Conservation (phyloP, 2,113 vertebrate species). For the Cichladusa arquata region DNA sequence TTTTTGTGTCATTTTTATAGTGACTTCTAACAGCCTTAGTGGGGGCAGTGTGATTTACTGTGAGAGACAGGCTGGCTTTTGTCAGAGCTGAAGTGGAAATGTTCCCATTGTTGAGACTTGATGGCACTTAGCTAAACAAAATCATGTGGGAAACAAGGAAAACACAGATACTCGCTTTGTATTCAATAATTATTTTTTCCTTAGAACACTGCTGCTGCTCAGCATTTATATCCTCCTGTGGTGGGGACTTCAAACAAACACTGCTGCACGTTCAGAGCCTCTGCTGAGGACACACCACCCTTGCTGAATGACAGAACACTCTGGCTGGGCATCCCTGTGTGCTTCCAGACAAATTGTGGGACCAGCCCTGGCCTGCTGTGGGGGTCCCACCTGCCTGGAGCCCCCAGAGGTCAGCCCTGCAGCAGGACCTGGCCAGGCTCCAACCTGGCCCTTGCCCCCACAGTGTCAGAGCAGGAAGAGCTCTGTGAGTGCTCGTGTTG, state of each 20-base stretch:
- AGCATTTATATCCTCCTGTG: fast-evolving
- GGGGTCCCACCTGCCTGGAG: neutral
- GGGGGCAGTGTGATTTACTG: slow-evolving; percentile 51
- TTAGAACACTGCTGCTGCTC: neutral
- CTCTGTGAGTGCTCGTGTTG: fast-evolving
- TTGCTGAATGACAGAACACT: fast-evolving
- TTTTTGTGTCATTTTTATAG: neutral
- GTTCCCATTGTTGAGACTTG: slow-evolving; percentile 56
- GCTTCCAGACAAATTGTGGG: neutral
- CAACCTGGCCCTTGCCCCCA: fast-evolving
- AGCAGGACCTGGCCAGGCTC: neutral
- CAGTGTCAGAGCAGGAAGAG: neutral
- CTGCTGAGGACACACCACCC: fast-evolving
- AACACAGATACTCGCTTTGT: neutral
- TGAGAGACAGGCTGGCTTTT: slow-evolving; percentile 22
- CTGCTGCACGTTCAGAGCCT: fast-evolving
- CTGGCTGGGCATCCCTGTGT: neutral
- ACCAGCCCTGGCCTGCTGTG: fast-evolving
- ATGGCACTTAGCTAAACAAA: slow-evolving; percentile 66
- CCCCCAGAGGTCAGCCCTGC: neutral
- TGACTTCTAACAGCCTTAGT: neutral
- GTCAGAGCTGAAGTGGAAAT: slow-evolving; percentile 50
- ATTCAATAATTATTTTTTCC: neutral
- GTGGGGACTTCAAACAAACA: fast-evolving
- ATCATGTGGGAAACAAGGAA: neutral